Base-by-base conservation (phyloP, 2,797 vertebrate species). In the Tapera naevia region DNA sequence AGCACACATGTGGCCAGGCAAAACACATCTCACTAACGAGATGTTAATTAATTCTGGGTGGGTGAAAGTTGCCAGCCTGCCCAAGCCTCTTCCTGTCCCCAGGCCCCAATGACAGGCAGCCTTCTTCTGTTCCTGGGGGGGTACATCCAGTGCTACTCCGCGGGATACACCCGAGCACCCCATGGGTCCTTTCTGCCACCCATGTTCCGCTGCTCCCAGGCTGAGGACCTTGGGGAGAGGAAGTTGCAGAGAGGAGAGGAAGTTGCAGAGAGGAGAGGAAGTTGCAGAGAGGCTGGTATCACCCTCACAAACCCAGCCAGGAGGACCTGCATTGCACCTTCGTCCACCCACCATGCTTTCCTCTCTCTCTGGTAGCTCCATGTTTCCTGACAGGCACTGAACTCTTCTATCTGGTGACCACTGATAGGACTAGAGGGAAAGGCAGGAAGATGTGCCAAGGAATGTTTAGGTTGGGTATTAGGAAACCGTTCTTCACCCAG, bases 21-120 rank as follows among this genome's bases (percentile, higher is more conserved):
- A 89, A 96, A 80, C 71, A 46, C 85, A 73, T 81, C 87, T 80
- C 76, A 51, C 90, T 88, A 95, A 92, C 74, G 90, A 93, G 91
- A 86, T 80, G 71, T 91, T 93, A 89, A 93, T 95, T 96, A 95
- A 94, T 93, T 94, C 86, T 94, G 54, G 76, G 78, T 70, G 69
- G 88, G 88, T 93, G 82, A 94, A 95, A 95, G 94, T 90, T 90
- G 91, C 92, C 91, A 90, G 88, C 75, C 94, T 91, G 83, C 30
- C 86, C 88, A 54, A 86, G 72, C 72, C 79, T 72, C 71, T 48
- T 62, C 60, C 13, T 22, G 18, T 35, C 8, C 11, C 48, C 23
- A 8, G 28, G 13, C 33, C 72, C 41, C 27, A 16, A 48, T 84
- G 89, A 91, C 86, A 93, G 76, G 72, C 80, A 72, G 58, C 56